Evolutionary conservation across 2,888 invertebrate genomes (phyloP).

Genomic region (Lycocerus yunnanus): DNA sequence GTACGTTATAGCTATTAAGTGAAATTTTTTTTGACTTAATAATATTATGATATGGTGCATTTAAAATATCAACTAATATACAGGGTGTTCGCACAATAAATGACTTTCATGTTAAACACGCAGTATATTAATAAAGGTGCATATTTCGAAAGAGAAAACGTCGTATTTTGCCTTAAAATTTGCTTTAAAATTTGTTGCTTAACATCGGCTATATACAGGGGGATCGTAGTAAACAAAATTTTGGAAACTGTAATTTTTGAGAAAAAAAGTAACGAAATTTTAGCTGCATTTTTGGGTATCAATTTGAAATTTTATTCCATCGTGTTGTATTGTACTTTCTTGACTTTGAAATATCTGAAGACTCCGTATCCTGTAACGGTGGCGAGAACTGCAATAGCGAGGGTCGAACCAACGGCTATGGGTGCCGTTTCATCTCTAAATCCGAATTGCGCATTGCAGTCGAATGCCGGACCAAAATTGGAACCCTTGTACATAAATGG

Average conservation of each 20-base stretch:
- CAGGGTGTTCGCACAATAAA: not conserved
- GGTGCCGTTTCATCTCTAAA: slow-evolving; percentile 84
- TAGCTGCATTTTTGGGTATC: not conserved
- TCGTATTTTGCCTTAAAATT: too few species aligned
- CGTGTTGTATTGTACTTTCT: slow-evolving; percentile 89
- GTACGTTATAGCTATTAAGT: slow-evolving; percentile 1
- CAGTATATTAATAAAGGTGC: not conserved
- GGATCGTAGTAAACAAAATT: not conserved
- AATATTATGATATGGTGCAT: slow-evolving; percentile 18
- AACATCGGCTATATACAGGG: not conserved
- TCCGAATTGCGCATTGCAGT: slow-evolving; percentile 63
- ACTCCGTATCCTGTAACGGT: slow-evolving; percentile 85
- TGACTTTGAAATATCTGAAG: slow-evolving; percentile 84
- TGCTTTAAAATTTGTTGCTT: not conserved
- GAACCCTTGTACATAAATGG: slow-evolving; percentile 87
- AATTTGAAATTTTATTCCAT: slow-evolving; percentile 70
- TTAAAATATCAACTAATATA: slow-evolving; percentile 2
- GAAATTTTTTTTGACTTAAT: slow-evolving; percentile 10
- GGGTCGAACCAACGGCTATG: slow-evolving; percentile 79
- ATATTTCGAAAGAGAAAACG: not conserved
- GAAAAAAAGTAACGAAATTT: not conserved
- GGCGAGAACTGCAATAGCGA: slow-evolving; percentile 79
- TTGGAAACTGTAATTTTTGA: not conserved
- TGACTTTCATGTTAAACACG: not conserved
- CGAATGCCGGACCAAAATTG: slow-evolving; percentile 70